Percentiles rank a stretch among this genome's conserved stretches.
These are phyloP conservation scores for Latheticus oryzae DNA, from an alignment of 2,888 invertebrate species.

Conservation along the genomic window DNA sequence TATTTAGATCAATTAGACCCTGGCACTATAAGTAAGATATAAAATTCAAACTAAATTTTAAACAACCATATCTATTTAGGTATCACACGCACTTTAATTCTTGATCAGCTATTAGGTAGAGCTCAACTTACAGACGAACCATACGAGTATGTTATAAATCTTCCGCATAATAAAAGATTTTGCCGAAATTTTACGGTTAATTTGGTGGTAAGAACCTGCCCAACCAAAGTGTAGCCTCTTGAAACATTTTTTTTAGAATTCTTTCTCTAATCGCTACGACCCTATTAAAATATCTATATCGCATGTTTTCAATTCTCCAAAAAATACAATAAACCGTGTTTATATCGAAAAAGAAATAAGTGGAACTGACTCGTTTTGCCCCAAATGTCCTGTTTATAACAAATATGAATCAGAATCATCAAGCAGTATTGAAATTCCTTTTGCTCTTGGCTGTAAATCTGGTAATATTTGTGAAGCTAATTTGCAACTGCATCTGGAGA, in stretches of 20 bases:
- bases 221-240: no score
- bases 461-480: conserved; percentile 69
- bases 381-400: conserved; percentile 49
- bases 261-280: conserved; percentile 33
- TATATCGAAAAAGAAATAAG: conserved; percentile 25
- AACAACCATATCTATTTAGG: conserved; percentile 32
- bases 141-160: conserved; percentile 16
- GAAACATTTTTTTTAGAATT: conserved; percentile 26
- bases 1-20: conserved; percentile 3
- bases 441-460: conserved; percentile 69
- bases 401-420: conserved; percentile 47
- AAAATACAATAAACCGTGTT: conserved; percentile 26
- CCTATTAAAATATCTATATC: conserved; percentile 47
- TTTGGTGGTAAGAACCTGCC: conserved; percentile 30
- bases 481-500: conserved; percentile 55
- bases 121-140: conserved; percentile 29
- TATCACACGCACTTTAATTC: conserved; percentile 40
- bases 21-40: conserved; percentile 2
- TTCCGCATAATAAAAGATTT: conserved; percentile 12
- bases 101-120: conserved; percentile 45
- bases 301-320: conserved; percentile 39
- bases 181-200: conserved; percentile 44
- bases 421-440: conserved; percentile 48
- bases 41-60: background rate
- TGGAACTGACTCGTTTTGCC: conserved; percentile 52